Evolutionary conservation across 2,888 invertebrate genomes (phyloP), one percentile per base, ranked within the genome.

Genomic region (Platycheirus rosarum): DNA sequence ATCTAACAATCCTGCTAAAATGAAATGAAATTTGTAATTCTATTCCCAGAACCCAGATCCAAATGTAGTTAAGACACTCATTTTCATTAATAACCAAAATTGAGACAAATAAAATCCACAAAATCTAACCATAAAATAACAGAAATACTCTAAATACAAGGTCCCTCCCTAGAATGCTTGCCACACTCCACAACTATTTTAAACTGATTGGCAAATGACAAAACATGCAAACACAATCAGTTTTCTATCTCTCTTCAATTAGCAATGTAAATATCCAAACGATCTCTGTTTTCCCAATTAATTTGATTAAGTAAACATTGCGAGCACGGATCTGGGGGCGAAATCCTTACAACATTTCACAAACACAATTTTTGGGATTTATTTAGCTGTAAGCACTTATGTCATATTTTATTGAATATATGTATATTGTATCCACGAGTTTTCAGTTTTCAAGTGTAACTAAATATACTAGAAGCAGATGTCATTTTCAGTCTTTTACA

Each of bases 231-330:
- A 82, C 62, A 77, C 68, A 82, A 82, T 82, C 82, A 77, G 66
- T 71, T 82, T 62, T 68, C 70, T 71, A 66, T 1, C 16, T 16
- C 60, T 44, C 71, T 82, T 82, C 82, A 82, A 82, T 82, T 77
- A 82, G 82, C 77, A 82, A 82, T 82, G 82, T 77, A 82, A 82
- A 82, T 73, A 82, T 13, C 71, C 68, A 60, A 60, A 82, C 68
- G 82, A 82, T 77, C 82, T 82, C 42, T 77, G 77, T 82, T 71
- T 77, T 82, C 53, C 16, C 82, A 71, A 82, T 77, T 82, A 82
- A 82, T 71, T 76, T 82, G 77, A 77, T 82, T 82, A 82, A 68
- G 77, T 77, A 71, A 77, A 82, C 82, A 77, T 53, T 18, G 37
- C 11, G 44, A 32, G 9, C 14, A 14, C 9, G 42, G 8, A 5